Evolutionary conservation across 1,140 invertebrate genomes (phyloP).

Genomic region (Ganaspis sp.): DNA sequence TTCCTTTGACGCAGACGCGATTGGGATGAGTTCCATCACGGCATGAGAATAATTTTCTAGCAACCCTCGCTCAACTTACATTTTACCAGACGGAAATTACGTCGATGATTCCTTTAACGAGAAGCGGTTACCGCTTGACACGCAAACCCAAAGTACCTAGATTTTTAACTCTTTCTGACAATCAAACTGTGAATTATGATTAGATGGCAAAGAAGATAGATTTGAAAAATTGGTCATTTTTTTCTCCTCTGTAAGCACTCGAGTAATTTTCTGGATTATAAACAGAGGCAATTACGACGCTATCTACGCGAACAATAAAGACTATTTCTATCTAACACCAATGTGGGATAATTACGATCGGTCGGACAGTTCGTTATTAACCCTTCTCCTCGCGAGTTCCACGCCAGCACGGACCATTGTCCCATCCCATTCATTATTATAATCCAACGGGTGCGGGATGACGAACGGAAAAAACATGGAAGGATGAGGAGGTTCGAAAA

Average conservation of each 20-base stretch:
- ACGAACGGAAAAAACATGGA: constrained; percentile 45
- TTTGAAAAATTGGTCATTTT: not conserved
- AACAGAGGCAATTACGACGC: not conserved
- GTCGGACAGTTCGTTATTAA: constrained; percentile 66
- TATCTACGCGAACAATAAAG: constrained; percentile 4
- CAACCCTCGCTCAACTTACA: constrained; percentile 35
- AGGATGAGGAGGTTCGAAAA: constrained; percentile 38
- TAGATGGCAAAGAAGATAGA: not conserved
- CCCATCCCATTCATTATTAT: constrained; percentile 64
- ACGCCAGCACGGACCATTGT: constrained; percentile 59
- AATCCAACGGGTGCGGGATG: constrained; percentile 44
- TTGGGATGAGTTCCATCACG: constrained; percentile 72
- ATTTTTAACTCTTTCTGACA: not conserved
- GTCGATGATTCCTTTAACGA: constrained; percentile 37
- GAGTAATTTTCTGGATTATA: not conserved
- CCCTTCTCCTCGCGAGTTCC: constrained; percentile 46
- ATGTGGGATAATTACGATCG: constrained; percentile 58
- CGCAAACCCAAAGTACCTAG: not conserved
- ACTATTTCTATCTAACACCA: constrained; percentile 20
- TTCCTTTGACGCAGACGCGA: constrained; percentile 72
- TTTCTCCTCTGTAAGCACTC: not conserved
- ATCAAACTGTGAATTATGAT: not conserved
- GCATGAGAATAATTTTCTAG: constrained; percentile 74
- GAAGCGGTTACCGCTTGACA: not conserved
- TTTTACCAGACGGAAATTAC: constrained; percentile 49